Base-by-base conservation (phyloP, 2,888 invertebrate genomes). In the Xestobium rufovillosum region DNA sequence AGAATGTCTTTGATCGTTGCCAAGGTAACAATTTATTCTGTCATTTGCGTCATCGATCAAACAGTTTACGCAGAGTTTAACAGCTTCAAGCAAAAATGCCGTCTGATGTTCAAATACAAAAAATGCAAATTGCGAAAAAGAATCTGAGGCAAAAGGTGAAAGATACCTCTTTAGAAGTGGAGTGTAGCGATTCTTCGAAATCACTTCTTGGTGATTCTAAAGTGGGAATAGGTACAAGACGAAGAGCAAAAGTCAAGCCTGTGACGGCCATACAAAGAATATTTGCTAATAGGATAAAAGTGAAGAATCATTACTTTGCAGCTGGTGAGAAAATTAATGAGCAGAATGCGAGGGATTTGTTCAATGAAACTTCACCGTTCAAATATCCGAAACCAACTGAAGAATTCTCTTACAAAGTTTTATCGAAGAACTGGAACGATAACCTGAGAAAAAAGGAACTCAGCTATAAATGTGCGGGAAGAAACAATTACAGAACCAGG, bases 321-420 rank as follows among this genome's bases (percentile, higher is more conserved):
- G 38, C 50, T 8, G 60, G 56, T 10, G 32, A 42, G 8, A 49
- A 47, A 29, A 49, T 61, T 4, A 52, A 48, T 34, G 46, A 52
- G 4, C 40, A 39, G 13, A 59, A 57, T 31, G 45, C 51, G 38
- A 42, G 61, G 41, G 57, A 67, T 44, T 50, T 65, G 14, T 50
- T 56, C 30, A 44, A 53, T 2, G 67, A 70, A 46, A 59, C 61
- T 23, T 63, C 65, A 1, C 69, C 70, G 1, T 72, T 67, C 44
- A 40, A 48, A 15, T 61, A 63, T 43, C 67, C 70, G 1, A 56
- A 61, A 17, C 65, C 66, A 35, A 47, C 63, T 10, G 65, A 67
- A 37, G 60, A 63, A 41, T 63, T 67, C 44, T 61, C 67, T 2
- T 65, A 67, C 42, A 61, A 60, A 41, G 63, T 67, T 13, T 60